Percentiles rank a stretch among this genome's conserved stretches.
phyloP scores from a whole-genome alignment of 2,797 vertebrate species.

The Halcyon badia region DNA sequence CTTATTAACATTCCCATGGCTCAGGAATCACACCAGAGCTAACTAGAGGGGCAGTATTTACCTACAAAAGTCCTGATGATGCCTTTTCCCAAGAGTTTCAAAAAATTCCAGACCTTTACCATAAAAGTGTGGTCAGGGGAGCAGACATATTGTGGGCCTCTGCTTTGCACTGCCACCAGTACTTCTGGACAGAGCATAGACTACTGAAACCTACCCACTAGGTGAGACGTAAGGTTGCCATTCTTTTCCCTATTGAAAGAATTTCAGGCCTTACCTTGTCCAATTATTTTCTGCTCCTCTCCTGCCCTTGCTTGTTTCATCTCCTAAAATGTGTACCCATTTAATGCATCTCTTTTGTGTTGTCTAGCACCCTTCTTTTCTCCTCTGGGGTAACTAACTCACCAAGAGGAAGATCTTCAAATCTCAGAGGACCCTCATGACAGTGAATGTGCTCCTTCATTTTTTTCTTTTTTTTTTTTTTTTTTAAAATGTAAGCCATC shows the following conservation, averaged over 20 bases:
- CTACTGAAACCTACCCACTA: background rate
- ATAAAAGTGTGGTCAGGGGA: background rate
- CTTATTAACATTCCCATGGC: background rate
- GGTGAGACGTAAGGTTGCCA: rapidly evolving
- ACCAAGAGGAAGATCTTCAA: background rate
- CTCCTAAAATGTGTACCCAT: background rate
- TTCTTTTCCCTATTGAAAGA: background rate
- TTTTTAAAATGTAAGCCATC: rapidly evolving
- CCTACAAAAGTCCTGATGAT: background rate
- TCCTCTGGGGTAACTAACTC: background rate
- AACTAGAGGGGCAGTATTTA: background rate
- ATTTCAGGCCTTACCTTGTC: background rate
- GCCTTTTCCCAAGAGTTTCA: background rate
- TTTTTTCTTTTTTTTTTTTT: background rate
- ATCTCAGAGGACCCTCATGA: background rate
- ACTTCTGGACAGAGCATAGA: background rate
- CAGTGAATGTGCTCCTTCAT: background rate
- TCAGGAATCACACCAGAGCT: background rate
- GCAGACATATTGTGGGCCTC: background rate
- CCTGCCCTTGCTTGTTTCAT: background rate
- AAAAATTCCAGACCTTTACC: background rate
- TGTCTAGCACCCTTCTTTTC: background rate
- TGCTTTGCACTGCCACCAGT: background rate
- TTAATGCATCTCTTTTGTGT: background rate
- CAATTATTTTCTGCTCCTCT: background rate